These are phyloP conservation scores for Calidris pugnax DNA, from an alignment of 2,113 vertebrate genomes.

Conservation along the genomic window DNA sequence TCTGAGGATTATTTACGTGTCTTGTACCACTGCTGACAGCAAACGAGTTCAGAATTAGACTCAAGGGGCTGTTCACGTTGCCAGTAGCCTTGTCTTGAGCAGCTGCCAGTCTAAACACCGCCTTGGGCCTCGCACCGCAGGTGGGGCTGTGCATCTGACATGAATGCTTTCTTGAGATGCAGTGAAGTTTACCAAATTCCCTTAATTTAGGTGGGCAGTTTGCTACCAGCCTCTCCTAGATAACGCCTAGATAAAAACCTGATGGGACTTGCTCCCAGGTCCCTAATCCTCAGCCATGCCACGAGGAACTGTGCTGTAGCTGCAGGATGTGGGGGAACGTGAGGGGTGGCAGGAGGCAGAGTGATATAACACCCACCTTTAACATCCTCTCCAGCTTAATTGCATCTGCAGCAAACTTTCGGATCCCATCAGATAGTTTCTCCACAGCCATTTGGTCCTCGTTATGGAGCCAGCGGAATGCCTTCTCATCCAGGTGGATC, in stretches of 20 bases:
- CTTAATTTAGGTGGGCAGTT: neutral
- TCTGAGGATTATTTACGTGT: neutral
- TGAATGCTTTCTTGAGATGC: neutral
- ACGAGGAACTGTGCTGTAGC: neutral
- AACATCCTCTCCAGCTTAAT: constrained; percentile 91
- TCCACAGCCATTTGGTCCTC: constrained; percentile 98
- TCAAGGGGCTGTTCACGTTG: neutral
- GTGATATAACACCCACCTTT: constrained; percentile 67
- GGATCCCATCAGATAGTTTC: constrained; percentile 94
- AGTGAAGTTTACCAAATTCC: neutral
- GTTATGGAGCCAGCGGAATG: constrained; percentile 94
- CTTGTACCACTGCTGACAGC: neutral
- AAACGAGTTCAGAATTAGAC: neutral
- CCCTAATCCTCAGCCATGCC: neutral
- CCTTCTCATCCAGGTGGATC: constrained; percentile 88
- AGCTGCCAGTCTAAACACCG: neutral
- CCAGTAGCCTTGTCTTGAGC: neutral
- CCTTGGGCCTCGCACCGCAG: neutral
- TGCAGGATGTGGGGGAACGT: neutral
- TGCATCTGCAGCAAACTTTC: constrained; percentile 91
- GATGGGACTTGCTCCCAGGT: neutral
- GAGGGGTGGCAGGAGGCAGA: neutral
- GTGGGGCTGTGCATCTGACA: neutral
- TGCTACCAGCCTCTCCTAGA: neutral
- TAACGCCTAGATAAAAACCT: neutral